Base-by-base conservation (phyloP, 2,888 invertebrate genomes). In the Drosophila kanekoi region DNA sequence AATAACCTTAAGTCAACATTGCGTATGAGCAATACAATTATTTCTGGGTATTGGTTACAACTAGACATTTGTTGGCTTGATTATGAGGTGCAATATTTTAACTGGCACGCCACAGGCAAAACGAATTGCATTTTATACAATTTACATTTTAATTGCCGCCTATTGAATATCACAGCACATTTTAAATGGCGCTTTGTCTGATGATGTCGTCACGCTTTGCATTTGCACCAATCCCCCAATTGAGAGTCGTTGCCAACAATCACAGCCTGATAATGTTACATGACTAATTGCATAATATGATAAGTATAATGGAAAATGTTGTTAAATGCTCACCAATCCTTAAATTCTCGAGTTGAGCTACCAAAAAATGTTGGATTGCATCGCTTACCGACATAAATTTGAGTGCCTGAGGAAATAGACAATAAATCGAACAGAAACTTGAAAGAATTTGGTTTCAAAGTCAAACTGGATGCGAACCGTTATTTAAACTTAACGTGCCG, bases 71-170 rank as follows among this genome's bases (percentile, higher is more conserved):
- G 53, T 48, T 53, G 14, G n/a, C n/a, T 43, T 33, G 57, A 75
- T 72, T 72, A 76, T 70, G 59, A 73, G 48, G 35, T 53, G 77
- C 59, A 69, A 75, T 59, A 66, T 81, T 78, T 74, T 72, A 77
- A 81, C 56, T 71, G 71, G 38, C 79, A 70, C 53, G 66, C 72
- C 77, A 58, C 16, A 33, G 64, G 60, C 78, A 68, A 81, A 53
- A 53, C 57, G 70, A 79, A 79, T 72, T 68, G 84, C 72, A 73
- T 75, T 73, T 75, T 68, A 61, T 78, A 72, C 72, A 79, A 88
- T 86, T 84, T 86, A 83, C 81, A 86, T 89, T 84, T 89, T 89
- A 89, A 84, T 84, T 81, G 85, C 78, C 70, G 75, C 69, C 72
- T 84, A 77, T 73, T 66, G 63, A 68, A 61, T 77, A 68, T 72